Base-by-base conservation (phyloP, 1,140 invertebrate genomes). In the Procambarus virginalis region DNA sequence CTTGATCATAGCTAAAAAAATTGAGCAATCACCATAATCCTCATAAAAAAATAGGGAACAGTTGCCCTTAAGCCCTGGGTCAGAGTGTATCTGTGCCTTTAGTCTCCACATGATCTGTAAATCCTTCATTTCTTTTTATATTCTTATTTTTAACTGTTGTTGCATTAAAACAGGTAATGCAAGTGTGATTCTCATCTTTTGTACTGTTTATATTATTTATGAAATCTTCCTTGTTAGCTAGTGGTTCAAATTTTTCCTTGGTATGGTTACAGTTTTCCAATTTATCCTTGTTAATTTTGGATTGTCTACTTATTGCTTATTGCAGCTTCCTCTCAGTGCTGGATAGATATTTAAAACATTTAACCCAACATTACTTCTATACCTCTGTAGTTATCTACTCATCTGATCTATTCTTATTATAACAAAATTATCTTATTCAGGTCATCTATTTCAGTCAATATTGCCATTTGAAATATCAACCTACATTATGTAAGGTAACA, bases 41-140 rank as follows among this genome's bases (percentile, higher is more conserved):
- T 48, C 51, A 17, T 70, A 51, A 87, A 75, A 87, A 49, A 78
- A 51, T 87, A 34, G 34, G 78, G 86, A 87, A 78, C 78, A 51
- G 64, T 80, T 73, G 86, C 86, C 86, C 86, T 87, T 75, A 68
- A 87, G 64, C 78, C 86, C 86, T 73, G 64, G 81, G 79, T 70
- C 86, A 80, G 85, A 86, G 81, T 89, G 78, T 80, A 78, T 84
- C 88, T 89, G 88, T 89, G 88, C 88, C 88, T 89, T 89, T 81
- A 84, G 88, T 76, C 75, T 89, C 58, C 79, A 79, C 80, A 77
- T 48, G 46, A 34, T 58, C 55, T 82, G 51, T 58, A 83, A 73
- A 80, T 70, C 86, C 79, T 82, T 81, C 75, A 49, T 48, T 55
- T 78, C 46, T 64, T 48, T 55, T 73, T 22, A 22, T 76, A 14